A percentile compares a stretch with the other conserved stretches of the same genome.
These are phyloP conservation scores for Smutsia gigantea DNA, from an alignment of 2,797 vertebrate species.

Conservation along the genomic window DNA sequence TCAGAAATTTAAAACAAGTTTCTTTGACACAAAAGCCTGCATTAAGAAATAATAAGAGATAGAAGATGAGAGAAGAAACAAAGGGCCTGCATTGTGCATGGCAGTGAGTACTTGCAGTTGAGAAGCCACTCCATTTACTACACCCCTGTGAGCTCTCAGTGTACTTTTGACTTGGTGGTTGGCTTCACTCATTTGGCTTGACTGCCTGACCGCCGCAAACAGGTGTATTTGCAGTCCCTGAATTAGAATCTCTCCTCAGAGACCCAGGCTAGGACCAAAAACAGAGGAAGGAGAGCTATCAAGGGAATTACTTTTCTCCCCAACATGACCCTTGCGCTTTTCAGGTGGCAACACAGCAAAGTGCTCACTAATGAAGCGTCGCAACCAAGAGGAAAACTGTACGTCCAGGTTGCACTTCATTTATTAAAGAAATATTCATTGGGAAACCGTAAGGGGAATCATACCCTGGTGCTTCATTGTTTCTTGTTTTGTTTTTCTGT, in stretches of 20 bases:
- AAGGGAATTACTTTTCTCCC: background rate
- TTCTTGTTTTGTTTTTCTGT: background rate
- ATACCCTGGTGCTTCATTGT: background rate
- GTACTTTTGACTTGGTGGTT: background rate
- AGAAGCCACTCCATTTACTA: background rate
- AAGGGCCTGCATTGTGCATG: background rate
- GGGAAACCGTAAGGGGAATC: background rate
- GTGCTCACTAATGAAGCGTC: background rate
- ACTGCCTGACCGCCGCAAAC: background rate
- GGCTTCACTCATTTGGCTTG: background rate
- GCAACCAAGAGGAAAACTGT: background rate
- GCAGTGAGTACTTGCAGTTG: accelerated
- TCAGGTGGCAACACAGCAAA: background rate
- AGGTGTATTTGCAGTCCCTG: background rate
- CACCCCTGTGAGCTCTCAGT: accelerated
- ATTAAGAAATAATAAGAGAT: background rate
- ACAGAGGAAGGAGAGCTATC: background rate
- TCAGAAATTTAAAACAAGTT: background rate
- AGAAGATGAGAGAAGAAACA: background rate
- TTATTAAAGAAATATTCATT: conserved; percentile 21
- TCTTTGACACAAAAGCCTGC: background rate
- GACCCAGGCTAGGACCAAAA: background rate
- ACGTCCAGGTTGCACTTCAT: background rate
- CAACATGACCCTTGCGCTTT: background rate
- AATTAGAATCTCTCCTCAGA: conserved; percentile 19